phyloP scores from a whole-genome alignment of 2,113 vertebrate genomes.

The Illadopsis cleaveri region DNA sequence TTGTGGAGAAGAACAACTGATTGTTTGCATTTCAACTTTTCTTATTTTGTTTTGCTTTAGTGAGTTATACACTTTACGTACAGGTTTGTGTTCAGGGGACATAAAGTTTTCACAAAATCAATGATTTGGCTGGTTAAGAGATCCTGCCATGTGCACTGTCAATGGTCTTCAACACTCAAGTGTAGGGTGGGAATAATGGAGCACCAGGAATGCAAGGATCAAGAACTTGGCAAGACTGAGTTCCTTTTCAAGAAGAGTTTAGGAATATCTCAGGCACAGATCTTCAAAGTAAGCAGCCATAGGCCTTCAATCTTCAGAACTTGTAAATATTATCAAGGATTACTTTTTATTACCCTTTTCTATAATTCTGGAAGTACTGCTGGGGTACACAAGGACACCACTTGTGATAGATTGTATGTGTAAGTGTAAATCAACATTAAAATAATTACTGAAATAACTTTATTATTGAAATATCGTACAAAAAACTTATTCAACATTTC shows the following conservation, averaged over 20 bases:
- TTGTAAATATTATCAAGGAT: background rate
- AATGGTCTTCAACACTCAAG: background rate
- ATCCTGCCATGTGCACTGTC: too few relatives aligned
- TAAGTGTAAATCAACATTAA: background rate
- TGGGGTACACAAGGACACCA: background rate
- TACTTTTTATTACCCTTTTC: background rate
- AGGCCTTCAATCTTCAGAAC: background rate
- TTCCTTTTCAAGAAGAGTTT: background rate
- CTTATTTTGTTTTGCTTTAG: too few relatives aligned
- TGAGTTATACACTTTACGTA: too few relatives aligned
- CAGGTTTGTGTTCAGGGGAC: too few relatives aligned
- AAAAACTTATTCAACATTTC: background rate
- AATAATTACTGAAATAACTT: background rate
- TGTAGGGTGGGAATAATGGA: background rate
- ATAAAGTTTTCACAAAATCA: too few relatives aligned
- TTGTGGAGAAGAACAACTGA: too few relatives aligned
- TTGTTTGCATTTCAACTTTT: too few relatives aligned
- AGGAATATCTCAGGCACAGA: background rate
- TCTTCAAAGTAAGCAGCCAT: background rate
- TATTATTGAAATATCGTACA: background rate
- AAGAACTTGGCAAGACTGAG: fast-evolving
- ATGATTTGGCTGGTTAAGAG: too few relatives aligned
- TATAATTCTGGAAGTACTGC: background rate
- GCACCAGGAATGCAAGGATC: background rate
- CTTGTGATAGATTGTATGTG: fast-evolving